Conservation (phyloP, 1,140 invertebrate species). For the Sitodiplosis mosellana region DNA sequence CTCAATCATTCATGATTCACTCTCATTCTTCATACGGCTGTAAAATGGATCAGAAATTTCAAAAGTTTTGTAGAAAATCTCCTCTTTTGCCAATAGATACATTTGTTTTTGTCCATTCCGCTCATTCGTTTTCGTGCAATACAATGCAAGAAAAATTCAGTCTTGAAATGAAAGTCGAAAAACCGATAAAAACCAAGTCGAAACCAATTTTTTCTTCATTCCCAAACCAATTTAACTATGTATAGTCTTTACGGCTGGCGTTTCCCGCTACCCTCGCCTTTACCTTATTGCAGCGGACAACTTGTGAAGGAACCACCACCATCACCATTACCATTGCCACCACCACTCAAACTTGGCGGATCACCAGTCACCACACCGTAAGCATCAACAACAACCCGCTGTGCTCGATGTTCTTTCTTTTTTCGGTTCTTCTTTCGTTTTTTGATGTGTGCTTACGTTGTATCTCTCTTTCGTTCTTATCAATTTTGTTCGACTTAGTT, state of each 20-base stretch:
- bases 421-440: slow-evolving; percentile 3
- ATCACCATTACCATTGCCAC: slow-evolving; percentile 52
- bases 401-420: too few species aligned
- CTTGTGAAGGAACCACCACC: slow-evolving; percentile 52
- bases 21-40: too few species aligned
- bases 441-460: too few species aligned
- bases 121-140: too few species aligned
- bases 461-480: not conserved
- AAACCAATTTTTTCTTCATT: slow-evolving; percentile 1
- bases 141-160: not conserved
- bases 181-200: not conserved
- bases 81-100: too few species aligned
- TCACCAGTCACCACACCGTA: slow-evolving; percentile 45
- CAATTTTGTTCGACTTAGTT: not conserved
- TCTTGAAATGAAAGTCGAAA: not conserved
- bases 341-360: slow-evolving; percentile 49
- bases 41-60: not conserved
- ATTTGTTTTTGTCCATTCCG: too few species aligned
- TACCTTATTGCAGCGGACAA: slow-evolving; percentile 73
- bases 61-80: too few species aligned
- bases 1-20: too few species aligned
- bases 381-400: slow-evolving; percentile 17
- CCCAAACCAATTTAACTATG: slow-evolving; percentile 16
- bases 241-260: slow-evolving; percentile 83
- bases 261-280: slow-evolving; percentile 79